phyloP scores from a whole-genome alignment of 2,113 vertebrate genomes.

The Chamaea fasciata region DNA sequence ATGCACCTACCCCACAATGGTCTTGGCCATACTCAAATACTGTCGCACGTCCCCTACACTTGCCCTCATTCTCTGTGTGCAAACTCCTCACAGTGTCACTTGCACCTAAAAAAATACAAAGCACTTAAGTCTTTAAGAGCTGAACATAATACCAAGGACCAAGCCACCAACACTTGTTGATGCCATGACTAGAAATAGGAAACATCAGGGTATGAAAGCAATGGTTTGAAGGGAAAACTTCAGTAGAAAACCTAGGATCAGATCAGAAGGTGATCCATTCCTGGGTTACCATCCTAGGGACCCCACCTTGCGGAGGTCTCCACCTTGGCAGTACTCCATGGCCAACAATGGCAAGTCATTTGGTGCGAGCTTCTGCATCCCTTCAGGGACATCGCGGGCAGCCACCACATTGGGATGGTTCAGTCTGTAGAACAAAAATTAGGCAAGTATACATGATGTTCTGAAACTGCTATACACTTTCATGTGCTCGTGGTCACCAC shows the following conservation, averaged over 20 bases:
- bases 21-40: neutral
- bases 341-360: slow-evolving; percentile 90
- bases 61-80: neutral
- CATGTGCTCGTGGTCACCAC: accelerated
- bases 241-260: neutral
- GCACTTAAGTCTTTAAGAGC: neutral
- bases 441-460: accelerated
- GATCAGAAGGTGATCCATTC: neutral
- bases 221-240: neutral
- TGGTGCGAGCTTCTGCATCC: slow-evolving; percentile 83
- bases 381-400: slow-evolving; percentile 90
- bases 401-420: slow-evolving; percentile 93
- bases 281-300: neutral
- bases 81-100: neutral
- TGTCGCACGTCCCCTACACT: neutral
- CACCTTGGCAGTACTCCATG: slow-evolving; percentile 98
- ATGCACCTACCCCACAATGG: neutral
- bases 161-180: neutral
- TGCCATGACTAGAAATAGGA: neutral
- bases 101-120: neutral
- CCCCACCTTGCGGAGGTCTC: slow-evolving; percentile 92
- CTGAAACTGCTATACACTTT: neutral
- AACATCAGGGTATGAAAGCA: neutral
- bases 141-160: neutral
- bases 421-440: slow-evolving; percentile 69